Percentiles rank a stretch among this genome's conserved stretches.
Evolutionary conservation across 2,888 invertebrate genomes (phyloP).

Genomic region (Luffia ferchaultella): DNA sequence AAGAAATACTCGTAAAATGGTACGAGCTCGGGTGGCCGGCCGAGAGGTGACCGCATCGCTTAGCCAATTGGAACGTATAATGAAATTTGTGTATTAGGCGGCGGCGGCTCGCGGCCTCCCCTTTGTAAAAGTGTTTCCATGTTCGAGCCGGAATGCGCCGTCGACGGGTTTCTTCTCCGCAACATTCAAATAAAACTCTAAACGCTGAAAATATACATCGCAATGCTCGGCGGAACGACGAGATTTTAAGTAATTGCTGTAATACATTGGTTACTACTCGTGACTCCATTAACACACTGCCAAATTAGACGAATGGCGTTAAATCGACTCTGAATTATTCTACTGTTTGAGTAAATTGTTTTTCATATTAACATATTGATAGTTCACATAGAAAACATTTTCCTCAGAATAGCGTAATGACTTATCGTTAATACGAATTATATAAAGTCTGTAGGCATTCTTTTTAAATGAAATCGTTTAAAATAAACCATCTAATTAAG

Average conservation of each 20-base stretch:
- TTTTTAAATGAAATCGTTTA: no score
- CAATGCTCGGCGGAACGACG: constrained; percentile 26
- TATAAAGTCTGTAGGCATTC: no score
- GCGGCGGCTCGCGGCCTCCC: constrained; percentile 15
- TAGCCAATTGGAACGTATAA: constrained; percentile 36
- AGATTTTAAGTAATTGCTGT: constrained; percentile 34
- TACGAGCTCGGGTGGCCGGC: constrained; percentile 24
- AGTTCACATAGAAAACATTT: no score
- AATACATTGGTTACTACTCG: background rate
- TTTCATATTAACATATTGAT: no score
- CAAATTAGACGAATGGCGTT: background rate
- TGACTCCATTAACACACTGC: background rate
- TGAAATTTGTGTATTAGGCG: constrained; percentile 38
- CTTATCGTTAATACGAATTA: no score
- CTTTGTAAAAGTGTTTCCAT: constrained; percentile 39
- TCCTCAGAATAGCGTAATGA: no score
- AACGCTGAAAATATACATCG: constrained; percentile 19
- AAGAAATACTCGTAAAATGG: constrained; percentile 31
- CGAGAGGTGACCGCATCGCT: constrained; percentile 24
- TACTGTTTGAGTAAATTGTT: no score
- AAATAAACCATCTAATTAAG: no score
- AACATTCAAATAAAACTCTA: constrained; percentile 44
- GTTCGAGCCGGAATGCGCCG: constrained; percentile 31
- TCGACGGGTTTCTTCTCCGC: constrained; percentile 23
- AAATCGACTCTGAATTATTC: no score